Percentiles rank a stretch among this genome's conserved stretches.
Evolutionary conservation across 2,113 vertebrate genomes (phyloP).

Genomic region (Paramisgurnus dabryanus): DNA sequence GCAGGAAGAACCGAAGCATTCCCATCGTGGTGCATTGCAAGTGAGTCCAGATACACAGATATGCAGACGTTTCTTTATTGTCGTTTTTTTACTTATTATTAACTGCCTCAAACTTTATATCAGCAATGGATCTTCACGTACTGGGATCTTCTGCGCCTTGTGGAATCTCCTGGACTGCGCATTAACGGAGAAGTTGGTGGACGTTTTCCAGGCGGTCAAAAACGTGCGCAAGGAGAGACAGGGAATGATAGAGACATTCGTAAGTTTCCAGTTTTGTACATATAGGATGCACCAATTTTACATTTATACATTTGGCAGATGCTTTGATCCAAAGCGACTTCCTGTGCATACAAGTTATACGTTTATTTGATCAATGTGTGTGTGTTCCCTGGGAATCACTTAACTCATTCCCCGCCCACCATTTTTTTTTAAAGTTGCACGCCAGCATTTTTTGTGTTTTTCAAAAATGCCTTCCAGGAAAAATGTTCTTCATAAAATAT

Average conservation of each 20-base stretch:
- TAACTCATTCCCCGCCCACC: no score
- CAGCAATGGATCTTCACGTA: conserved; percentile 87
- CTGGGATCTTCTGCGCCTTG: conserved; percentile 88
- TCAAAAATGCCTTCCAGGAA: no score
- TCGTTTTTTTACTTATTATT: neutral
- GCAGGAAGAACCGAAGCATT: conserved; percentile 53
- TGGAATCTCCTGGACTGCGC: conserved; percentile 89
- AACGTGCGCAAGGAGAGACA: conserved; percentile 82
- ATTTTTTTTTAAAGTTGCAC: no score
- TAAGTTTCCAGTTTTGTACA: conserved; percentile 68
- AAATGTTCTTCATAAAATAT: no score
- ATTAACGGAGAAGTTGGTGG: conserved; percentile 85
- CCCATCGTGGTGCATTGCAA: conserved; percentile 85
- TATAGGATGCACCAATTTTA: no score
- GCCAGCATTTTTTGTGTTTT: no score
- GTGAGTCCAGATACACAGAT: conserved; percentile 67
- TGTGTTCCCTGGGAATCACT: no score
- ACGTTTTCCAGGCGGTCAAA: conserved; percentile 92
- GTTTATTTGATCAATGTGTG: no score
- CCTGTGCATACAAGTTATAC: no score
- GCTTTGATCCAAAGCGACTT: no score
- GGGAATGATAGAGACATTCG: conserved; percentile 78
- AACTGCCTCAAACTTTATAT: neutral
- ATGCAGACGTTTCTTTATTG: neutral
- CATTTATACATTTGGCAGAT: no score